These are phyloP conservation scores for Nothocercus nigrocapillus DNA, from an alignment of 2,113 vertebrate genomes.

Conservation along the genomic window DNA sequence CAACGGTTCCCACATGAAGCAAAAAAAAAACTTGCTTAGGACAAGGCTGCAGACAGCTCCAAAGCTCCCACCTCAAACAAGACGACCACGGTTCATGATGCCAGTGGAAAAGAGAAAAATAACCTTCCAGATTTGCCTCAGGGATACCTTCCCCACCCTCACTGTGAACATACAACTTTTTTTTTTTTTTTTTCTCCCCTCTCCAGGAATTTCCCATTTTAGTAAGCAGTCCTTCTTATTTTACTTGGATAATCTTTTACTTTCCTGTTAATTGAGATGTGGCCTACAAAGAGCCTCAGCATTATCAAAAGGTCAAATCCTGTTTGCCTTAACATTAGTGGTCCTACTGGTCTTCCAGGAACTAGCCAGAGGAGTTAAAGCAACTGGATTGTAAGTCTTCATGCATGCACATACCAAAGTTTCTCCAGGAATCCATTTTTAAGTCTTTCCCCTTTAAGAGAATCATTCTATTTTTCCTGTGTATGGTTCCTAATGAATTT, in stretches of 20 bases:
- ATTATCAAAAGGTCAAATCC: not conserved
- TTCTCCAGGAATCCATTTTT: not conserved
- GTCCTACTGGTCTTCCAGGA: not conserved
- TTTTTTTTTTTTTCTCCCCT: not conserved
- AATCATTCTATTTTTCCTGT: not conserved
- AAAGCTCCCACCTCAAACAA: not conserved
- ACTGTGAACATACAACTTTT: rapidly evolving
- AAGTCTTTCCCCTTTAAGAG: not conserved
- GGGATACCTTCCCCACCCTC: not conserved
- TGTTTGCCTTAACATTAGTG: not conserved
- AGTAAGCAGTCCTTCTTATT: not conserved
- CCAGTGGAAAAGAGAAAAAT: not conserved
- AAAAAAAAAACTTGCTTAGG: not conserved
- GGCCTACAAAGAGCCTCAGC: not conserved
- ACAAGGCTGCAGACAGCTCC: not conserved
- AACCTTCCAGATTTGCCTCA: not conserved
- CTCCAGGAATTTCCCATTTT: not conserved
- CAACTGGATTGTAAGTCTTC: not conserved
- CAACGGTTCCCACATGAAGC: not conserved
- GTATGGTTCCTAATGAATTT: not conserved
- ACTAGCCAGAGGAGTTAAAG: not conserved
- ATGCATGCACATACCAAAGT: not conserved
- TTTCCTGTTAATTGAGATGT: not conserved
- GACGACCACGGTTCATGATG: not conserved
- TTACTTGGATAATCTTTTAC: not conserved